Conservation (phyloP, 2,797 vertebrate species). For the Rhinella marina region DNA sequence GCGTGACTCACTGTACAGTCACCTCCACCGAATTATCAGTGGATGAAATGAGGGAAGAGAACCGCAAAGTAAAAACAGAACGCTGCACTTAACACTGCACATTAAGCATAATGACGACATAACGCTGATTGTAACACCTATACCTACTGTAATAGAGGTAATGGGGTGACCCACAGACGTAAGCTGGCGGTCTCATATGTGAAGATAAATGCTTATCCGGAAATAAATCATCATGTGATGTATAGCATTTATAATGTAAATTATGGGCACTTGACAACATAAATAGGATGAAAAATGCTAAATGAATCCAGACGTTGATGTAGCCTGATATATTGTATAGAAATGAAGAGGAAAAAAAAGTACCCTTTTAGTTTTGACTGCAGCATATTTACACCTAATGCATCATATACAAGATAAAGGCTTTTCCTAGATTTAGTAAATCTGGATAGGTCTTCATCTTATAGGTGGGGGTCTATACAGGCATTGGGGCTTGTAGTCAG, state of each 20-base stretch:
- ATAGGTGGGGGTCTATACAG: too few species aligned
- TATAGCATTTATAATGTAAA: neutral
- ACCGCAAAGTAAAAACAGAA: neutral
- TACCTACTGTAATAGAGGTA: neutral
- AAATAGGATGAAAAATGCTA: neutral
- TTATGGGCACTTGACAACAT: neutral
- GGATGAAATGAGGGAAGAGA: neutral
- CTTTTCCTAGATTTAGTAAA: too few species aligned
- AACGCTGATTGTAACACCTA: neutral
- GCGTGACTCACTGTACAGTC: conserved; percentile 19
- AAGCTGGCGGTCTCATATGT: neutral
- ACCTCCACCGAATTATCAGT: conserved; percentile 5
- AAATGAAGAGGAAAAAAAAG: too few species aligned
- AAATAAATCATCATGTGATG: too few species aligned
- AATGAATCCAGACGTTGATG: neutral
- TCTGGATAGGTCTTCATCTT: too few species aligned
- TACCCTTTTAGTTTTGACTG: too few species aligned
- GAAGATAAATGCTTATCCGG: neutral
- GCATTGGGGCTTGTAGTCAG: too few species aligned
- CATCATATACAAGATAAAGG: too few species aligned
- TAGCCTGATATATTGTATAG: neutral
- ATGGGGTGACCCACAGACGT: neutral
- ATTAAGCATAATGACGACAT: conserved; percentile 6
- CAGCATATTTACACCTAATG: too few species aligned
- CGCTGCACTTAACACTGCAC: neutral